A percentile compares a stretch with the other conserved stretches of the same genome.
phyloP scores from a whole-genome alignment of 2,888 invertebrate species.

The Neoitamus cyanurus region DNA sequence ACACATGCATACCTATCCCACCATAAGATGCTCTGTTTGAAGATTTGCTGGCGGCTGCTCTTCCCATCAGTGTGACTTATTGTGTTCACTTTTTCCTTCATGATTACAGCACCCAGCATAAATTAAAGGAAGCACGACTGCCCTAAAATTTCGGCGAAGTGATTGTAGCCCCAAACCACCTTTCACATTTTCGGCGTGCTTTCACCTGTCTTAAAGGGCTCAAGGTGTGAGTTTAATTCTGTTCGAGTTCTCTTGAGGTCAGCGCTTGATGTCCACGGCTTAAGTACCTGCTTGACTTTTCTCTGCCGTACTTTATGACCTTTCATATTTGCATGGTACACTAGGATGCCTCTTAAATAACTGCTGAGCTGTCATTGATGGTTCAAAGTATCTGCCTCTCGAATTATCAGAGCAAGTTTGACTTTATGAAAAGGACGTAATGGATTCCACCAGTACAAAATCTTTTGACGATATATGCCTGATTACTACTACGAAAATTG shows the following conservation, averaged over 20 bases:
- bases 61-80: neutral
- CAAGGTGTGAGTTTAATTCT: neutral
- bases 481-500: too few species aligned
- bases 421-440: too few species aligned
- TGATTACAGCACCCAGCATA: neutral
- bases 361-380: neutral
- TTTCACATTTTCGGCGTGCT: neutral
- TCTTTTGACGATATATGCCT: too few species aligned
- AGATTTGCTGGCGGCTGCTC: neutral
- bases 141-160: neutral
- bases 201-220: neutral
- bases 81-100: neutral
- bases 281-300: neutral
- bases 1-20: neutral
- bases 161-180: neutral
- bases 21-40: neutral
- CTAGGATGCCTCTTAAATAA: neutral
- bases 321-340: neutral
- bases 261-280: neutral
- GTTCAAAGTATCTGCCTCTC: neutral
- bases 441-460: too few species aligned
- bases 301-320: neutral
- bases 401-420: too few species aligned
- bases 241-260: neutral
- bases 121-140: neutral